These are phyloP conservation scores for Gnathonemus longibarbis DNA, from an alignment of 2,113 vertebrate species.

Conservation along the genomic window DNA sequence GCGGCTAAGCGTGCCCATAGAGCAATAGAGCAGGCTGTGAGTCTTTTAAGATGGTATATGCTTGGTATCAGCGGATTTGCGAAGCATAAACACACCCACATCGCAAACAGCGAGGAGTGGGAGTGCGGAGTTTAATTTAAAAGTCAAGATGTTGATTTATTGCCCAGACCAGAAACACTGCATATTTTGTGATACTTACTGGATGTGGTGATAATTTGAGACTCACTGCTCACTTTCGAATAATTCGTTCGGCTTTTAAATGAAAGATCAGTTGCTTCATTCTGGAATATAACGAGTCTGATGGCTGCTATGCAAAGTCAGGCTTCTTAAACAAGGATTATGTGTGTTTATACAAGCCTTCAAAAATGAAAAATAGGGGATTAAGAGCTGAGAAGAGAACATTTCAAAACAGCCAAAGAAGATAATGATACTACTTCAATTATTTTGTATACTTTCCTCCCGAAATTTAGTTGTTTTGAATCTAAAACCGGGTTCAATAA, in stretches of 20 bases:
- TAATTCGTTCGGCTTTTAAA: conserved; percentile 49
- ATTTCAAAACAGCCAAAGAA: conserved; percentile 37
- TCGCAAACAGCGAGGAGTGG: conserved; percentile 58
- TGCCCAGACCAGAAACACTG: conserved; percentile 18
- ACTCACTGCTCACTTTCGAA: conserved; percentile 45
- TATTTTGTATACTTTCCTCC: not conserved
- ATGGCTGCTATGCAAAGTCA: conserved; percentile 42
- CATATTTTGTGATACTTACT: conserved; percentile 2
- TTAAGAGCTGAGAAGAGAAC: conserved; percentile 47
- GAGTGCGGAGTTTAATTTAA: conserved; percentile 36
- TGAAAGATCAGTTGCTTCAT: conserved; percentile 45
- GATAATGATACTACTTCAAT: conserved; percentile 27
- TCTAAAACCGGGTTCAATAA: not conserved
- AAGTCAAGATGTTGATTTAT: conserved; percentile 17
- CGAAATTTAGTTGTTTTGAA: not conserved
- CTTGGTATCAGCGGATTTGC: conserved; percentile 64
- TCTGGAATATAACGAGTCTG: conserved; percentile 45
- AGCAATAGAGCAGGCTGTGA: conserved; percentile 31
- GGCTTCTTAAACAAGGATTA: conserved; percentile 45
- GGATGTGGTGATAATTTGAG: conserved; percentile 41
- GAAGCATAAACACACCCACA: conserved; percentile 64
- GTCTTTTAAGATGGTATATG: conserved; percentile 53
- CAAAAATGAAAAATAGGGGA: conserved; percentile 51
- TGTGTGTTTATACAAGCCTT: conserved; percentile 45
- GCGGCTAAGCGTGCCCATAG: conserved; percentile 25